A percentile compares a stretch with the other conserved stretches of the same genome.
Conservation (phyloP, 37 sponge, comb jelly and placozoan species). For the Mnemiopsis leidyi region DNA sequence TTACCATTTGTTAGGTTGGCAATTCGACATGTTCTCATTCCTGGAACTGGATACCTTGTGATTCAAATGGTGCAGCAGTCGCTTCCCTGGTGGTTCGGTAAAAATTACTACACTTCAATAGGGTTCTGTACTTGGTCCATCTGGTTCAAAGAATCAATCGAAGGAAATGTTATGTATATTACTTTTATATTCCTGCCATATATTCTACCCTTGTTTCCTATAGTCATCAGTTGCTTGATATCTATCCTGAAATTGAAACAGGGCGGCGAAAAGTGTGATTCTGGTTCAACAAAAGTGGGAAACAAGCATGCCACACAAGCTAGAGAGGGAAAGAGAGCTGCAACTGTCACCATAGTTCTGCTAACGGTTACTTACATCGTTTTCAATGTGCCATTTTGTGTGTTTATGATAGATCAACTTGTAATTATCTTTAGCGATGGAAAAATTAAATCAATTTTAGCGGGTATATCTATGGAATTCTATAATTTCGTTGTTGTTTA, state of each 20-base stretch:
- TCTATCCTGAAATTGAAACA: neutral
- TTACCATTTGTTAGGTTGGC: neutral
- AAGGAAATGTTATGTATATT: neutral
- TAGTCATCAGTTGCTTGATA: neutral
- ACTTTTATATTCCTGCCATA: neutral
- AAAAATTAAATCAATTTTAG: neutral
- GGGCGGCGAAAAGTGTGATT: neutral
- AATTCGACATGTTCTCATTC: neutral
- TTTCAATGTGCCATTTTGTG: neutral
- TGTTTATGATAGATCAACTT: neutral
- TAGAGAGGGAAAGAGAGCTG: neutral
- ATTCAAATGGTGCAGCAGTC: neutral
- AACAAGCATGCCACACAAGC: neutral
- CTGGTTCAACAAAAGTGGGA: neutral
- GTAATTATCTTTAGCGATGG: neutral
- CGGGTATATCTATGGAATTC: neutral
- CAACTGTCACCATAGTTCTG: neutral
- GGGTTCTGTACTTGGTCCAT: neutral
- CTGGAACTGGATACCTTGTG: neutral
- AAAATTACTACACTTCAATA: neutral
- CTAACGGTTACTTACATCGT: neutral
- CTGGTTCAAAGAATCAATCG: neutral
- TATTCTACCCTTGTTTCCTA: slow-evolving; percentile 5
- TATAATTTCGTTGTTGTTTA: neutral
- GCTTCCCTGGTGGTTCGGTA: slow-evolving; percentile 4